Evolutionary conservation across 2,888 invertebrate genomes (phyloP).

Genomic region (Tipula unca): DNA sequence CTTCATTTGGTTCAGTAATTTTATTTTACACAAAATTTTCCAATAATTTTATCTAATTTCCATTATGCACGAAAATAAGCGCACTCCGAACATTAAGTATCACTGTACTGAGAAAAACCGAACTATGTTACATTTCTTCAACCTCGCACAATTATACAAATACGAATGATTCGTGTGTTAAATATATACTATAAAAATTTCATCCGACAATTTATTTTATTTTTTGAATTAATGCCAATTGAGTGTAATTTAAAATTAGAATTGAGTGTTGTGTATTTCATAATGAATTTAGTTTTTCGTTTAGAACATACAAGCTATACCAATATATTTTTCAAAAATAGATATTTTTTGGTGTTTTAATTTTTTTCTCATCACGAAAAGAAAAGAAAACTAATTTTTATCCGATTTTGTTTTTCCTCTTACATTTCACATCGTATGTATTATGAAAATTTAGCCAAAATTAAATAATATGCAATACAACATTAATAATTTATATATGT

Average conservation of each 20-base stretch:
- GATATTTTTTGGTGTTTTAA: neutral
- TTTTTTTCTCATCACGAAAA: neutral
- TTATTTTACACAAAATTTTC: neutral
- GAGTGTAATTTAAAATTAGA: conserved; percentile 26
- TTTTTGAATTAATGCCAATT: conserved; percentile 27
- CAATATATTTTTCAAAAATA: neutral
- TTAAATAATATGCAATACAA: too few species aligned
- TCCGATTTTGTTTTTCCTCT: neutral
- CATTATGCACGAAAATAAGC: neutral
- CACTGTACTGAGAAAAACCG: neutral
- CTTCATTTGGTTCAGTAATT: neutral
- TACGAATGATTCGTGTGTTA: neutral
- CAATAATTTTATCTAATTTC: neutral
- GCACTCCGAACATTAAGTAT: neutral
- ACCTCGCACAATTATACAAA: conserved; percentile 1
- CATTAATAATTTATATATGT: too few species aligned
- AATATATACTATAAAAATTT: neutral
- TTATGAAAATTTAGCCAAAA: too few species aligned
- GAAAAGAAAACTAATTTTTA: neutral
- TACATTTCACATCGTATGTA: too few species aligned
- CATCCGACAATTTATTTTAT: neutral
- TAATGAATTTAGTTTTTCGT: neutral
- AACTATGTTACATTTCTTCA: neutral
- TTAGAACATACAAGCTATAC: neutral
- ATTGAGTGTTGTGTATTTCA: conserved; percentile 18